A percentile compares a stretch with the other conserved stretches of the same genome.
These are phyloP conservation scores for Margarornis squamiger DNA, from an alignment of 2,797 vertebrate species.

Conservation along the genomic window DNA sequence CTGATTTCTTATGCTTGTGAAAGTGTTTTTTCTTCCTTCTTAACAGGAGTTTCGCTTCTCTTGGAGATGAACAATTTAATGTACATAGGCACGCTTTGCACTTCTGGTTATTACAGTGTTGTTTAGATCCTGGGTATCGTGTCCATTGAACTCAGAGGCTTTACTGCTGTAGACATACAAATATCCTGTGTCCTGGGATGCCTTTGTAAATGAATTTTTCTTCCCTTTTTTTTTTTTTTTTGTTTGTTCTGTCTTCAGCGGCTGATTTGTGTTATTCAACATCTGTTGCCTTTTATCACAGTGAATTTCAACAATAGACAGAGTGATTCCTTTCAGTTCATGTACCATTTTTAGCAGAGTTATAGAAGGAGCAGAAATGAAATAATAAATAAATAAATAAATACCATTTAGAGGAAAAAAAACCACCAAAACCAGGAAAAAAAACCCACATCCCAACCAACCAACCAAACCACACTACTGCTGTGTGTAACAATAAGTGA, in stretches of 20 bases:
- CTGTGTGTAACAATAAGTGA: neutral
- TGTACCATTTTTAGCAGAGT: neutral
- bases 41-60: neutral
- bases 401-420: neutral
- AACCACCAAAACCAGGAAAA: neutral
- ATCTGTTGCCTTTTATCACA: slow-evolving; percentile 28
- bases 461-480: neutral
- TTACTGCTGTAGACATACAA: neutral
- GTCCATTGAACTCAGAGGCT: neutral
- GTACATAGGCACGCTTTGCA: neutral
- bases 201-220: neutral
- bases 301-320: neutral
- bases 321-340: neutral
- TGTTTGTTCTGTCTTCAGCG: neutral
- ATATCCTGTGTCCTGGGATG: neutral
- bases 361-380: neutral
- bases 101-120: neutral
- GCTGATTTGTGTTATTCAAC: neutral
- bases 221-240: neutral
- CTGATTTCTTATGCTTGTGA: neutral
- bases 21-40: neutral
- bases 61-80: neutral
- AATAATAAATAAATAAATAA: neutral
- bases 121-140: neutral
- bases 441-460: neutral